phyloP scores from a whole-genome alignment of 2,113 vertebrate genomes.

The Zapus hudsonius region DNA sequence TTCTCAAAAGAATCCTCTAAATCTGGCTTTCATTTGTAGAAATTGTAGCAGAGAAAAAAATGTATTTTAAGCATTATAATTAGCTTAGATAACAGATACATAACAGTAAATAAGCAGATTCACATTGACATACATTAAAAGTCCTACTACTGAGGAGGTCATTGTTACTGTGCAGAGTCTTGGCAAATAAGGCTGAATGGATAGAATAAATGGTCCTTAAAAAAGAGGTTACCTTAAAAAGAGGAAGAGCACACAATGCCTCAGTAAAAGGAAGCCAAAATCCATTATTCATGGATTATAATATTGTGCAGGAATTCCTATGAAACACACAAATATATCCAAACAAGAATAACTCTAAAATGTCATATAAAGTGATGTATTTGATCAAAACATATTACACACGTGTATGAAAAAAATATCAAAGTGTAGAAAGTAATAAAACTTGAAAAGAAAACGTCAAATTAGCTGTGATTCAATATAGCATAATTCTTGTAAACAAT shows the following conservation, averaged over 20 bases:
- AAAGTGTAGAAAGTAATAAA: no score
- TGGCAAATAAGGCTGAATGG: not conserved
- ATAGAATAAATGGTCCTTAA: not conserved
- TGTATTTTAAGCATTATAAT: not conserved
- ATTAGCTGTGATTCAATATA: not conserved
- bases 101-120: not conserved
- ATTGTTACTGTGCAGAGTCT: not conserved
- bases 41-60: not conserved
- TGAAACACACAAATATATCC: not conserved
- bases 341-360: not conserved
- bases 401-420: no score
- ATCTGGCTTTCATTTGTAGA: not conserved
- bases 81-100: not conserved
- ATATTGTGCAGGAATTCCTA: not conserved
- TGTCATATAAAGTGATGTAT: not conserved
- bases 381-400: no score
- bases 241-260: not conserved
- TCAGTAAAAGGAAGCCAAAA: not conserved
- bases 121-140: not conserved
- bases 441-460: not conserved
- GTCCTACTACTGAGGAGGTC: rapidly evolving
- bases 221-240: not conserved
- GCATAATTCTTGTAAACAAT: not conserved
- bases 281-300: not conserved
- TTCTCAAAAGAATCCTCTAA: not conserved